phyloP scores from a whole-genome alignment of 1,140 invertebrate species.

The Achroia grisella region DNA sequence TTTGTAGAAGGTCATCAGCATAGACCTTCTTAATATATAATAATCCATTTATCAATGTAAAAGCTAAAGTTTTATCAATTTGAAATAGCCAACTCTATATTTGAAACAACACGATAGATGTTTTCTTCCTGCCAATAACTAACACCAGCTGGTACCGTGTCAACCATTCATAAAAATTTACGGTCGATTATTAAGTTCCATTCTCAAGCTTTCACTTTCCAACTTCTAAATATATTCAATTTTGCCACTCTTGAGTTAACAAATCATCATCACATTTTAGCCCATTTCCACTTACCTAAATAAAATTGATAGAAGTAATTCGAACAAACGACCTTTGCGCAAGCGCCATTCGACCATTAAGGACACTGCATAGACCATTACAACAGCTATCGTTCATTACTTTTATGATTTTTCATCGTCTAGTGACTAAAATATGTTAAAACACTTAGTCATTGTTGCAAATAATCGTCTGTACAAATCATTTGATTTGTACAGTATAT shows the following conservation, averaged over 20 bases:
- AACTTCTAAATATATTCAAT: conserved; percentile 9
- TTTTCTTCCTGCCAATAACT: neutral
- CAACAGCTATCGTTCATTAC: conserved; percentile 26
- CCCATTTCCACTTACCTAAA: conserved; percentile 16
- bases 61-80: too few relatives aligned
- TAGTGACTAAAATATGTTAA: conserved; percentile 10
- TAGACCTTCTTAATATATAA: too few relatives aligned
- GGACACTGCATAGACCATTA: conserved; percentile 35
- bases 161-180: conserved; percentile 8
- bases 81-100: too few relatives aligned
- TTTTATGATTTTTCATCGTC: conserved; percentile 8
- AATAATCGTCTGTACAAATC: too few relatives aligned
- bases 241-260: conserved; percentile 2
- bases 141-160: neutral
- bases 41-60: too few relatives aligned
- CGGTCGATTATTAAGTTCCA: conserved; percentile 11
- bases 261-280: conserved; percentile 10
- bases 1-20: too few relatives aligned
- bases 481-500: neutral
- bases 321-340: conserved; percentile 42
- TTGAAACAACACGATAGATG: too few relatives aligned
- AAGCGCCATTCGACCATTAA: conserved; percentile 47
- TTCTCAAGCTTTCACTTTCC: conserved; percentile 32
- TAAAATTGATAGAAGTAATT: conserved; percentile 30
- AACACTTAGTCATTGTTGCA: conserved; percentile 6